phyloP scores from a whole-genome alignment of 2,888 invertebrate species.

The Lucinisca nassula region DNA sequence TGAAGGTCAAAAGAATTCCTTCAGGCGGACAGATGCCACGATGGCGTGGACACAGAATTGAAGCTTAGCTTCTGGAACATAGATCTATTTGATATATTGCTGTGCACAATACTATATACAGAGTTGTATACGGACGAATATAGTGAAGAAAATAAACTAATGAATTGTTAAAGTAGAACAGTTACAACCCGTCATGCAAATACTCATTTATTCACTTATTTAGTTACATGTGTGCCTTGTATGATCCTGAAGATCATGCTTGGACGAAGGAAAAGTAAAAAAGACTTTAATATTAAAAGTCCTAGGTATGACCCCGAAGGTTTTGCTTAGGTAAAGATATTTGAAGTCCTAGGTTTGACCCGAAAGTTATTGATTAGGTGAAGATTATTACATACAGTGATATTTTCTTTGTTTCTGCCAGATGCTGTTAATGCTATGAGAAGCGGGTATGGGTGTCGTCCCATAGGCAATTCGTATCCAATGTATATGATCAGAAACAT shows the following conservation, averaged over 20 bases:
- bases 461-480: neutral
- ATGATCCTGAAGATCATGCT: neutral
- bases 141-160: too few relatives aligned
- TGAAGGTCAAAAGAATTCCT: constrained; percentile 9
- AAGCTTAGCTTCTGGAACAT: neutral
- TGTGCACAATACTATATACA: neutral
- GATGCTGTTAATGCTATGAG: neutral
- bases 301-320: neutral
- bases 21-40: constrained; percentile 25
- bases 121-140: neutral
- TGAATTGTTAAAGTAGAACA: too few relatives aligned
- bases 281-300: neutral
- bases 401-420: neutral
- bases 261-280: neutral
- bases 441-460: neutral
- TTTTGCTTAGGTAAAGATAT: neutral
- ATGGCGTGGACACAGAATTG: neutral
- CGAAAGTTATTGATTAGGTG: neutral
- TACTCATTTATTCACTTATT: neutral
- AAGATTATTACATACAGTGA: neutral
- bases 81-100: neutral
- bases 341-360: neutral
- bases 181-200: neutral
- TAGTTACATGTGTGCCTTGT: neutral
- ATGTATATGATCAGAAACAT: neutral